Base-by-base conservation (phyloP, 92 coral and sea anemone genomes). In the Bergia sp. region DNA sequence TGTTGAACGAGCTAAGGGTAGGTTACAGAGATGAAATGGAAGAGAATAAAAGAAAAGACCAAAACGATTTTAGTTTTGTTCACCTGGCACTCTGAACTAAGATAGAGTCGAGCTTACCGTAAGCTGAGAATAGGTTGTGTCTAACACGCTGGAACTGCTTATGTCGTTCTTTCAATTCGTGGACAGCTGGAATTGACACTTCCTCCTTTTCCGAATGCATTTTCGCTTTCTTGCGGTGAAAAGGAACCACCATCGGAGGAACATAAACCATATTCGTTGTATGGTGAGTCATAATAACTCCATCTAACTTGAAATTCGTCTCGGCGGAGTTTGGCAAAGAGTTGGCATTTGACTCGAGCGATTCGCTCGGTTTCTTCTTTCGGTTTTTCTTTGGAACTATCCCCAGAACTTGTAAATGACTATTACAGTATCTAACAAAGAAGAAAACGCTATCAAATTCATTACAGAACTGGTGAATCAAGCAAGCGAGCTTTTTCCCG, bases 391-490 rank as follows among this genome's bases (percentile, higher is more conserved):
- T 97, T 16, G 99, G 99, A 82, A 97, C 98, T 55, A 97, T 90
- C 49, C 99, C 99, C 79, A 97, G 88, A 53, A 97, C 99, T 97
- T 97, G 99, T 45, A 97, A 88, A 96, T 97, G 99, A 85, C 99
- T 97, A 89, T 97, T 97, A 85, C 99, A 97, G 90, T 97, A 97
- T 94, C 99, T 97, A 86, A 47, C 90, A 85, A 89, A 80, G 89
- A 64, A 82, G 44, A 16, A 74, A 85, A 77, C 74, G 50, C 37
- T 61, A 29, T 41, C 69, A 42, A 78, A 76, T n/a, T 72, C 82
- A 80, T 82, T 44, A 77, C 77, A 86, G 85, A 90, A 47, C 73
- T 71, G 44, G 37, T 3, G 41, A 58, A 23, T 47, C 49, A 42
- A 76, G 38, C n/a, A 89, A 80, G 73, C 44, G 21, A 80, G 37